These are phyloP conservation scores for Sylvilagus bachmani DNA, from an alignment of 2,113 vertebrate species.

Conservation along the genomic window DNA sequence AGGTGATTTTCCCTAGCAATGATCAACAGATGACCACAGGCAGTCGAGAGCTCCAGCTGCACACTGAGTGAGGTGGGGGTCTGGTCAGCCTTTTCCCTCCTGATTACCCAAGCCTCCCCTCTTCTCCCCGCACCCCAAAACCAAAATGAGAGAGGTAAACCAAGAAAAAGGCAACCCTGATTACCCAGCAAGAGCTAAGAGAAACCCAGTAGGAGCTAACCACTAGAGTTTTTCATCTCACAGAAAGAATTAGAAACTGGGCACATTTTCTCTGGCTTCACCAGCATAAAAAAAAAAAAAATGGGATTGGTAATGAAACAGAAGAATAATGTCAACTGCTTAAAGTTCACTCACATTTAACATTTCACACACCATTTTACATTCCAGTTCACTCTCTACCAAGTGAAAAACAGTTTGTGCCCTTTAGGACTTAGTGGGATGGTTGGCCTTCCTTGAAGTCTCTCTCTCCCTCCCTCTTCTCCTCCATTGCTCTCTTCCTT, in stretches of 20 bases:
- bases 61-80: not conserved
- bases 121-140: not conserved
- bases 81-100: not conserved
- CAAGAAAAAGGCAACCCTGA: not conserved
- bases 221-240: not conserved
- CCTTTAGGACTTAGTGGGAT: not conserved
- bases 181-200: not conserved
- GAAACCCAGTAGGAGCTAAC: not conserved
- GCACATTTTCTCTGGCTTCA: conserved; percentile 18
- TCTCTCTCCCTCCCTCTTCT: not conserved
- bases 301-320: conserved; percentile 54
- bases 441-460: not conserved
- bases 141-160: not conserved
- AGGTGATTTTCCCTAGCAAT: too few relatives aligned
- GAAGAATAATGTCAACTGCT: conserved; percentile 42
- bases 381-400: not conserved
- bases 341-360: conserved; percentile 63
- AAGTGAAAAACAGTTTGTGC: not conserved
- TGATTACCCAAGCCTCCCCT: fast-evolving
- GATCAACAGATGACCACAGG: too few relatives aligned
- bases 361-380: conserved; percentile 70
- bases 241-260: not conserved
- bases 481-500: too few relatives aligned
- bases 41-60: not conserved
- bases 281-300: not conserved